Evolutionary conservation across 2,113 vertebrate species (phyloP).

Genomic region (Tupaia chinensis): DNA sequence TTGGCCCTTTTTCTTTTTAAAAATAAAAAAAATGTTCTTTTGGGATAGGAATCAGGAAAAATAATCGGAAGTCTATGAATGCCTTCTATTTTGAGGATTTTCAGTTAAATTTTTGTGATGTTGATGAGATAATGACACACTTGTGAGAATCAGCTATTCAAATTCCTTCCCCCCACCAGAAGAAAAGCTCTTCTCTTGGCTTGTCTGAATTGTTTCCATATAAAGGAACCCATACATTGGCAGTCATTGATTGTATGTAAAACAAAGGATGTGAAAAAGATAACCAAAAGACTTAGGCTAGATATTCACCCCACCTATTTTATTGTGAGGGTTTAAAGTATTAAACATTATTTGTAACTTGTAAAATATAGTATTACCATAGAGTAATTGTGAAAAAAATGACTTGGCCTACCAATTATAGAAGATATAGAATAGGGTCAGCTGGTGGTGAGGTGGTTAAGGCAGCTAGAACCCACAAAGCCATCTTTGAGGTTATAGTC

Average conservation of each 20-base stretch:
- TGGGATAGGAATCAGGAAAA: conserved; percentile 5
- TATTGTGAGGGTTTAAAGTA: background rate
- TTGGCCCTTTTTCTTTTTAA: background rate
- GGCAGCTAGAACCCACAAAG: too few relatives aligned
- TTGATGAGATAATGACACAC: background rate
- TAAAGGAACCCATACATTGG: background rate
- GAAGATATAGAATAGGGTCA: background rate
- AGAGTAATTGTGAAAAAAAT: background rate
- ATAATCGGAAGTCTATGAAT: background rate
- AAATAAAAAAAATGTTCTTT: background rate
- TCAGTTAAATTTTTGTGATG: background rate
- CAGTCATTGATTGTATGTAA: background rate
- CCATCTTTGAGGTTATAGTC: too few relatives aligned
- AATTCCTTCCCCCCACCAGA: background rate
- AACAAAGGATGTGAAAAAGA: background rate
- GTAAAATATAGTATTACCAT: background rate
- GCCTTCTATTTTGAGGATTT: conserved; percentile 13
- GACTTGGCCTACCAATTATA: background rate
- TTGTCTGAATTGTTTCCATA: background rate
- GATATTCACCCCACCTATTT: background rate
- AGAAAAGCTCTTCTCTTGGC: background rate
- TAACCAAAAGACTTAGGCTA: background rate
- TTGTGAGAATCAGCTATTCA: background rate
- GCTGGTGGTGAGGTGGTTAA: too few relatives aligned
- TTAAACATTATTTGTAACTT: background rate